Evolutionary conservation across 2,113 vertebrate genomes (phyloP), one percentile per base, ranked within the genome.

Genomic region (Cololabis saira): DNA sequence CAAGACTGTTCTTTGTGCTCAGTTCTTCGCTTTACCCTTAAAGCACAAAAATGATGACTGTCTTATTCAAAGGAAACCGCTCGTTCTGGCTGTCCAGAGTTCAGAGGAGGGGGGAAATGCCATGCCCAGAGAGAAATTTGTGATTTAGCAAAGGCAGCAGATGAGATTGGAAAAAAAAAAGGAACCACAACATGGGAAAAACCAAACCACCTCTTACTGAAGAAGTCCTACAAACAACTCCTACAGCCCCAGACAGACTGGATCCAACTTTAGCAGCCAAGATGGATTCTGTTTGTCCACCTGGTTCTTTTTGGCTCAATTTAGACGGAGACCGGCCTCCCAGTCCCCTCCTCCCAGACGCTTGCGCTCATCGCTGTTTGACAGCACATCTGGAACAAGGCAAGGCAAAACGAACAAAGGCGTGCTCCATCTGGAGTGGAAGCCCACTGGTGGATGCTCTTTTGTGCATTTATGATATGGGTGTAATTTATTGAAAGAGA

Each of bases 231-330:
- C 78, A 81, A 80, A 85, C 87, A 85, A 71, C 77, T 81, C 74
- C 70, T 74, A 58, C 67, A 68, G 67, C 42, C 43, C 68, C 78
- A 85, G 84, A 87, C 87, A 69, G 51, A 47, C 67, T 61, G 78
- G 75, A 65, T 67, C 76, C 78, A 69, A 54, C 58, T 70, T 66
- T 59, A 58, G 59, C 64, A 43, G 56, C 59, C 37, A 33, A 80
- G 43, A 65, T 56, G 2, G 33, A 18, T 60, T 78, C 69, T 88
- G 80, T 90, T 91, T 81, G 74, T 90, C 83, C 88, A 90, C 89
- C 87, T 91, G 85, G 80, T 76, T 75, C 63, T 82, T 77, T 76
- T 80, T 81, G 72, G 72, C 66, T 64, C 12, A 21, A 43, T 67
- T 67, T 62, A 57, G 63, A 70, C 53, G 22, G 17, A 43, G 50